Evolutionary conservation across 1,140 invertebrate genomes (phyloP).

Genomic region (Magallana angulata): DNA sequence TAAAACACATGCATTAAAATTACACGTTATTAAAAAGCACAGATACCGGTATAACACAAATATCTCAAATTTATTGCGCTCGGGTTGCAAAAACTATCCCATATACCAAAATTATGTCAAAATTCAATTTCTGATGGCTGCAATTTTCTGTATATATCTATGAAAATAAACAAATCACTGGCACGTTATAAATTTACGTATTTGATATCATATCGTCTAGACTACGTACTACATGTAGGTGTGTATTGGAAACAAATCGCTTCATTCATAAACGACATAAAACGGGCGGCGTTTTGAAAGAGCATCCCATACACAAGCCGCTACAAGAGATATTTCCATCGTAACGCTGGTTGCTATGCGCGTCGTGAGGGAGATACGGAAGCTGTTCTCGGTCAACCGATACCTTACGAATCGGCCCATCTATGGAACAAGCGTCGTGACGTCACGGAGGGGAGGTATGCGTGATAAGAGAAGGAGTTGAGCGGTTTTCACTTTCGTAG

Average conservation of each 20-base stretch:
- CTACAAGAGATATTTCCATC: conserved; percentile 18
- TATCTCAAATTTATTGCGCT: no score
- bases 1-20: no score
- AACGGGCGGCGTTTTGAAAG: background rate
- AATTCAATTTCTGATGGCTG: no score
- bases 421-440: conserved; percentile 55
- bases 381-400: conserved; percentile 36
- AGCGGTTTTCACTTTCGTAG: conserved; percentile 58
- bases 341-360: conserved; percentile 22
- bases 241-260: background rate
- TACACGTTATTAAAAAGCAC: no score
- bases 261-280: conserved; percentile 32
- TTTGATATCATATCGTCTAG: background rate
- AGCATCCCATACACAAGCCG: background rate
- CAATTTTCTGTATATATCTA: no score
- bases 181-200: background rate
- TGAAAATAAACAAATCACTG: background rate
- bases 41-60: no score
- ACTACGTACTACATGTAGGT: background rate
- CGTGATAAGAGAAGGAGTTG: conserved; percentile 45
- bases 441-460: conserved; percentile 54
- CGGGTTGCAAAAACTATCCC: no score
- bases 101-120: no score
- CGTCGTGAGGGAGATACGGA: conserved; percentile 27
- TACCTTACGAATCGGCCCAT: conserved; percentile 44